These are phyloP conservation scores for Spilosoma lubricipeda DNA, from an alignment of 2,888 invertebrate species.

Conservation along the genomic window DNA sequence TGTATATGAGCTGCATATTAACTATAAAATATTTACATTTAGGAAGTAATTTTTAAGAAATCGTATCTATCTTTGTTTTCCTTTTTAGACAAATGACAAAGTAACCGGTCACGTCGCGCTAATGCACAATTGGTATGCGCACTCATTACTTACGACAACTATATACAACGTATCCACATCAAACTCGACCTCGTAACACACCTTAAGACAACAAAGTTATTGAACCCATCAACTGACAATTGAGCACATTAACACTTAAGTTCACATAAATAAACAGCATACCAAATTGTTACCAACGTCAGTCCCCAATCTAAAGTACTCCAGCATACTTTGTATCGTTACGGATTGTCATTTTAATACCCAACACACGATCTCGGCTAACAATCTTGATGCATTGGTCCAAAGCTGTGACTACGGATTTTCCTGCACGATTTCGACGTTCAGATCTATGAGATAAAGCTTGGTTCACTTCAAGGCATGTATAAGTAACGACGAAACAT, in stretches of 20 bases:
- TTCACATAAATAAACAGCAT: conserved; percentile 38
- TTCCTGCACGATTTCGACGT: conserved; percentile 71
- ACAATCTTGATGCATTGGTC: conserved; percentile 66
- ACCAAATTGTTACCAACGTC: conserved; percentile 30
- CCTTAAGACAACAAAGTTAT: conserved; percentile 22
- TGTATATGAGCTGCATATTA: neutral
- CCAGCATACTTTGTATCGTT: conserved; percentile 19
- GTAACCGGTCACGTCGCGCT: conserved; percentile 15
- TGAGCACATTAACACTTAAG: conserved; percentile 38
- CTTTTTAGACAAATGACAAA: neutral
- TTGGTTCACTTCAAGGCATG: conserved; percentile 28
- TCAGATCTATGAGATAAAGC: conserved; percentile 67
- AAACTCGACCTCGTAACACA: conserved; percentile 20
- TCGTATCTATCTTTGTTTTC: neutral
- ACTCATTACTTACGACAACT: conserved; percentile 20
- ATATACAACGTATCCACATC: conserved; percentile 14
- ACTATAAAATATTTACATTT: neutral
- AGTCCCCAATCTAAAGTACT: conserved; percentile 25
- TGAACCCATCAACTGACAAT: conserved; percentile 40
- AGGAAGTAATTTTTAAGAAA: neutral
- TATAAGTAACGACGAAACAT: conserved; percentile 30
- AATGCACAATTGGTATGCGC: conserved; percentile 25
- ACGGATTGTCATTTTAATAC: conserved; percentile 63
- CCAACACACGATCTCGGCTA: conserved; percentile 67
- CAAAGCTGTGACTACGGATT: conserved; percentile 58